Evolutionary conservation across 2,888 invertebrate genomes (phyloP), one percentile per base, ranked within the genome.

Genomic region (Dascillus cervinus): DNA sequence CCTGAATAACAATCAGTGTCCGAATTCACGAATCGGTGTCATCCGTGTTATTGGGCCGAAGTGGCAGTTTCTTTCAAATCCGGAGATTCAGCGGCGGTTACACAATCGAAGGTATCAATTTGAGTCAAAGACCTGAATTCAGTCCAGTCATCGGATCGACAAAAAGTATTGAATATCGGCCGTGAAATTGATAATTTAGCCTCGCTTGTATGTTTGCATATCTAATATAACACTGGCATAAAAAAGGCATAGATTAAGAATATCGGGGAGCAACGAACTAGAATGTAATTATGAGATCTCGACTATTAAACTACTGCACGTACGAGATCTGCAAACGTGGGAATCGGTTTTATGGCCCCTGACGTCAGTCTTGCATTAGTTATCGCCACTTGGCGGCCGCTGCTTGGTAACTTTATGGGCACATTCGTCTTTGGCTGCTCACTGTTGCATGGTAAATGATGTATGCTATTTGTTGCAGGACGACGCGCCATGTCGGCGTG

Each of bases 401-500:
- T 23, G 26, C 23, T 20, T 22, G 30, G 25, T 11, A 39, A 39
- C 26, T 39, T 39, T 39, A 39, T 39, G 32, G 34, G 4, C 34
- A 31, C 34, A 34, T 38, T 33, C 37, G 34, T 38, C 34, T 34
- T 31, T 31, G 37, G n/a, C 17, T 17, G 17, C 11, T 24, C 26
- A 26, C 15, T 26, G 10, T 11, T 10, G 17, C 13, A 36, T 33
- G 33, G 26, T 33, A 20, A 36, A 39, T 36, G 27, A 36, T 29
- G 23, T 29, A 29, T 47, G 49, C 39, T 53, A 49, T 52, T 55
- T 51, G 44, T 63, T 64, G 32, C 58, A 64, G 62, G 62, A 64
- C 67, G 64, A 64, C 67, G 64, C 69, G 70, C 67, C 65, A 71
- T 70, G 70, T 64, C 65, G 71, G 69, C 70, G 69, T 66, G 69